phyloP scores from a whole-genome alignment of 2,888 invertebrate genomes.

The Cryptus viduatorius region DNA sequence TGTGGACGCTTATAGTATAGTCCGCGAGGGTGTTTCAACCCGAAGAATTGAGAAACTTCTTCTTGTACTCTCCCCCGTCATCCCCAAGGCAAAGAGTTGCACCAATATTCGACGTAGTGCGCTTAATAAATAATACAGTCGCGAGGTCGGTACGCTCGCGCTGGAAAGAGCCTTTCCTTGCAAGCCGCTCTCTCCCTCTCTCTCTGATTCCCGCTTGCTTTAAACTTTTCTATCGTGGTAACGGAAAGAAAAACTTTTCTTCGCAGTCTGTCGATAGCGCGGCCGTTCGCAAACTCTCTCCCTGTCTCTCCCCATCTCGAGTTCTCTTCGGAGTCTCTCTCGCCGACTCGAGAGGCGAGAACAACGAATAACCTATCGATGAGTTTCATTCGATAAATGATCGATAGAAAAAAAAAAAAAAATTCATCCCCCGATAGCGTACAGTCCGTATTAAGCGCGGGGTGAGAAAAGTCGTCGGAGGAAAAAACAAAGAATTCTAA shows the following conservation, averaged over 20 bases:
- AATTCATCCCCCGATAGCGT: neutral
- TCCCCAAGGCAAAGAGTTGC: neutral
- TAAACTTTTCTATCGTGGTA: conserved; percentile 48
- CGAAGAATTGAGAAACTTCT: conserved; percentile 50
- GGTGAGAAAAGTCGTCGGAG: neutral
- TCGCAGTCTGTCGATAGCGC: conserved; percentile 35
- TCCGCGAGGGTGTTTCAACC: conserved; percentile 34
- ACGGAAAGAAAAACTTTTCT: conserved; percentile 44
- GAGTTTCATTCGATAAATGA: conserved; percentile 38
- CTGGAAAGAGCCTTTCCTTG: conserved; percentile 55
- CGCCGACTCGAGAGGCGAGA: neutral
- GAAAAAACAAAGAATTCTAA: neutral
- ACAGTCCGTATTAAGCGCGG: too few relatives aligned
- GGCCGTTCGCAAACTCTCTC: neutral
- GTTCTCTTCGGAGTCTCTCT: neutral
- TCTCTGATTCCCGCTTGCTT: conserved; percentile 3
- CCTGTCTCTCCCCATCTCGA: neutral
- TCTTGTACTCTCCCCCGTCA: neutral
- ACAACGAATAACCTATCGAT: conserved; percentile 12
- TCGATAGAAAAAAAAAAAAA: conserved; percentile 22
- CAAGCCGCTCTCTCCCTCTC: conserved; percentile 6
- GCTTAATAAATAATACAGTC: conserved; percentile 57
- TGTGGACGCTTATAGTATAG: conserved; percentile 13
- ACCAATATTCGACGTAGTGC: conserved; percentile 51
- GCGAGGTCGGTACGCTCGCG: conserved; percentile 34